Evolutionary conservation across 1,140 invertebrate species (phyloP).

Genomic region (Contarinia nasturtii): DNA sequence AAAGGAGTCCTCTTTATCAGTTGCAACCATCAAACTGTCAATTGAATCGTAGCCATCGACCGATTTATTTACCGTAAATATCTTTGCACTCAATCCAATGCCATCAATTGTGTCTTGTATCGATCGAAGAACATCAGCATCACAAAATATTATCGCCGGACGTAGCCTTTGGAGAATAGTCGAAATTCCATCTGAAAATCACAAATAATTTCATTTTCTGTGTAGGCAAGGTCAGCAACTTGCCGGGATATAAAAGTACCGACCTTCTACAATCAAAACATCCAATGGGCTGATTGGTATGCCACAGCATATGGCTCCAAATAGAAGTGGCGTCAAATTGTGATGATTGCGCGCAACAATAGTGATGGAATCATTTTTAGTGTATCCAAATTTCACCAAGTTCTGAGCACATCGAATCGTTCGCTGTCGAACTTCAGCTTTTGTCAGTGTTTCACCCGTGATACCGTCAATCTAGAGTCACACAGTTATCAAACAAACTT

Average conservation of each 20-base stretch:
- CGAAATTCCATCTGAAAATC: background rate
- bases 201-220: too few relatives aligned
- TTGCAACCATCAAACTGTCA: background rate
- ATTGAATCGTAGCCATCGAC: background rate
- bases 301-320: background rate
- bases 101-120: background rate
- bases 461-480: background rate
- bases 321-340: background rate
- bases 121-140: background rate
- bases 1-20: background rate
- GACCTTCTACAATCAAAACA: background rate
- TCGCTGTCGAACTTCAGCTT: background rate
- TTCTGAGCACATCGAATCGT: background rate
- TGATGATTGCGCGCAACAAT: background rate
- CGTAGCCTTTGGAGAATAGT: background rate
- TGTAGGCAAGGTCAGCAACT: too few relatives aligned
- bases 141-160: background rate
- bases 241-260: too few relatives aligned
- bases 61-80: background rate
- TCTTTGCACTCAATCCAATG: background rate
- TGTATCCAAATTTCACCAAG: background rate
- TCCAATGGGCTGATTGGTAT: background rate
- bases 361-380: background rate
- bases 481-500: too few relatives aligned
- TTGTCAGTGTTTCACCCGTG: background rate